A percentile compares a stretch with the other conserved stretches of the same genome.
Conservation (phyloP, 1,140 invertebrate genomes). For the Pseudomyrmex gracilis region DNA sequence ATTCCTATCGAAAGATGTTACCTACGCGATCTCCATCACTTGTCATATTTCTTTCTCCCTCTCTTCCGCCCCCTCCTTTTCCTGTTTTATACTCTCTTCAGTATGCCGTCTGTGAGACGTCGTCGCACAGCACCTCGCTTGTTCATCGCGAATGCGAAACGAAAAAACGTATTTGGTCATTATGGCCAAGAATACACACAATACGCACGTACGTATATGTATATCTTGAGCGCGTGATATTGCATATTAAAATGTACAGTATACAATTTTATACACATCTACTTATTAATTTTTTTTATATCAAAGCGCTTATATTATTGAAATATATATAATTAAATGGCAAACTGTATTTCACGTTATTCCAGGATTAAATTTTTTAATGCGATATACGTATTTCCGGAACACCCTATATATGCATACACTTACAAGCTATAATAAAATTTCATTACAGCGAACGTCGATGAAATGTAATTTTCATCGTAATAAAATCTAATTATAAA, state of each 20-base stretch:
- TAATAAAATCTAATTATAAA: constrained; percentile 61
- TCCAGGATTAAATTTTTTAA: not conserved
- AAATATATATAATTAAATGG: constrained; percentile 2
- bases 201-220: too few relatives aligned
- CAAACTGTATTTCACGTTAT: not conserved
- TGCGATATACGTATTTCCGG: not conserved
- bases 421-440: constrained; percentile 53
- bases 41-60: constrained; percentile 50
- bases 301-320: not conserved
- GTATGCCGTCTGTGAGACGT: not conserved
- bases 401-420: constrained; percentile 22
- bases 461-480: constrained; percentile 56
- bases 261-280: too few relatives aligned
- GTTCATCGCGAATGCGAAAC: not conserved
- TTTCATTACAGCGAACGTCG: constrained; percentile 51
- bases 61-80: not conserved
- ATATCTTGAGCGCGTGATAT: not conserved
- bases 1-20: constrained; percentile 69
- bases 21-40: constrained; percentile 67
- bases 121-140: not conserved
- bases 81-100: not conserved
- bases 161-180: not conserved
- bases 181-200: not conserved
- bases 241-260: not conserved
- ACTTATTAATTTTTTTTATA: too few relatives aligned